Base-by-base conservation (phyloP, 2,797 vertebrate species). In the Myiotriccus ornatus region DNA sequence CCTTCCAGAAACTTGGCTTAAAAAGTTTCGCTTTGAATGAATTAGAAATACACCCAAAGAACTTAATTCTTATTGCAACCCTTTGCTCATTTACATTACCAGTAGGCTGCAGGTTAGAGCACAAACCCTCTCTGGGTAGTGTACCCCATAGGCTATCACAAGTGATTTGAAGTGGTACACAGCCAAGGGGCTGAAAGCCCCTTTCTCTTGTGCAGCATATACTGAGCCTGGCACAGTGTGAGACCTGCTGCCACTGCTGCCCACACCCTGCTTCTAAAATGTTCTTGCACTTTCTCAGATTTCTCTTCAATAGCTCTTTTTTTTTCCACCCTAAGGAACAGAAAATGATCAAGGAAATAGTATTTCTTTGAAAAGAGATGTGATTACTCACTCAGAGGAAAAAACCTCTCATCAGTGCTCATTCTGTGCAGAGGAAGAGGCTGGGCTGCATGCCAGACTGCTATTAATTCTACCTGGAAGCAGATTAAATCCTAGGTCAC, bases 381-480 rank as follows among this genome's bases (percentile, higher is more conserved):
- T 0, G 5, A 76, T 81, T 90, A 86, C 85, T 90, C 67, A 64
- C 53, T 69, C 19, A 25, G 64, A 89, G 74, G 77, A 91, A 90
- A 81, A 95, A 89, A 89, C n/a, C 30, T 88, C 83, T 91, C 88
- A 90, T 78, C 62, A 81, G 73, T 80, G 53, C 46, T 78, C 74
- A 43, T 68, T 77, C 65, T 68, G 49, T 78, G 69, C 4, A 1
- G 46, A 84, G 57, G 73, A 91, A 78, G 67, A 90, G 83, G 22
- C 85, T 55, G 80, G 95, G 91, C 85, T 91, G 18, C 47, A 4
- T n/a, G 91, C 95, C 96, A 93, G 32, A 41, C 46, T 39, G 60
- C 85, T 96, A 74, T 93, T 88, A 94, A 90, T 90, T 90, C 90
- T 96, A 96, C 91, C 91, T 95, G 80, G 93, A 91, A 92, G 92